Evolutionary conservation across 2,888 invertebrate genomes (phyloP), one percentile per base, ranked within the genome.

Genomic region (Ariolimax columbianus): DNA sequence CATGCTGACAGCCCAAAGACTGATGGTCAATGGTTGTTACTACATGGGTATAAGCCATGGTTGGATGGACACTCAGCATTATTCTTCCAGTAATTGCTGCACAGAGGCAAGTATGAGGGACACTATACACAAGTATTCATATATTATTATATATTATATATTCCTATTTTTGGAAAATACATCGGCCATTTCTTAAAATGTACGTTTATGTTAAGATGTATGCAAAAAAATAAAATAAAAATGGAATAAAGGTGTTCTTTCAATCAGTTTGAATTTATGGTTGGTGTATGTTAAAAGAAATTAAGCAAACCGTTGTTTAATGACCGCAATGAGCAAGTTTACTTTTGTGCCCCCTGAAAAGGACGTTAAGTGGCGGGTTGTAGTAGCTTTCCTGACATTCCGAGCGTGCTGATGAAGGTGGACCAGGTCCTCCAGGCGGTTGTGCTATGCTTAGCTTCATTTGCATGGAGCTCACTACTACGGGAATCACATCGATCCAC

Each of bases 231-330:
- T 11, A n/a, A n/a, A n/a, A n/a, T 11, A 47, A 55, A 91, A 91
- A 91, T 91, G 91, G 90, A 92, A 91, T 92, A 92, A 92, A 92
- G 91, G 92, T 91, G 91, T 92, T 92, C 89, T 90, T 89, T 88
- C 87, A 88, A 82, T 63, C 73, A 33, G 66, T 66, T 30, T 63
- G n/a, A 66, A 17, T 66, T 66, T 33, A 30, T 66, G 30, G 14
- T 11, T 33, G 30, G 17, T 55, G 55, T 55, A 17, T 55, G 55
- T 23, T 23, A 55, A 23, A n/a, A n/a, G n/a, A n/a, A n/a, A n/a
- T n/a, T n/a, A n/a, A n/a, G n/a, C n/a, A n/a, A n/a, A n/a, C n/a
- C n/a, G n/a, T n/a, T n/a, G n/a, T n/a, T n/a, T n/a, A n/a, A n/a
- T n/a, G n/a, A n/a, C n/a, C n/a, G n/a, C n/a, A n/a, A n/a, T n/a